These are phyloP conservation scores for Ammodytes dubius DNA, from an alignment of 2,113 vertebrate species.

Conservation along the genomic window DNA sequence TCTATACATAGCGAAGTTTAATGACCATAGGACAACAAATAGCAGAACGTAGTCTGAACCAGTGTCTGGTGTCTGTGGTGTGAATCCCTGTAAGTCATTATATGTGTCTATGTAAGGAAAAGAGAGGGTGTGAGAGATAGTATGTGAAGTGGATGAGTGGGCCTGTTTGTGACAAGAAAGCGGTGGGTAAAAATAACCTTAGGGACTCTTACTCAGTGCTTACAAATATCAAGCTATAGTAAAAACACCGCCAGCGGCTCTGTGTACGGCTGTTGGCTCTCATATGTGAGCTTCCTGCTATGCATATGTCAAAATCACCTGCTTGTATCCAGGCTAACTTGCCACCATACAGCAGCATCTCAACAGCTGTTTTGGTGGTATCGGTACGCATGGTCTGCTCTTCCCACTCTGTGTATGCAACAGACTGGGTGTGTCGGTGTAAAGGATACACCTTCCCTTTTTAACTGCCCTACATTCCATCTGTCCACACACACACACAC, in stretches of 20 bases:
- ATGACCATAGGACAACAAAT: slow-evolving; percentile 24
- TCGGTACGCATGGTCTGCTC: slow-evolving; percentile 21
- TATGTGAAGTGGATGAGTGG: background rate
- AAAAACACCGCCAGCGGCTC: slow-evolving; percentile 23
- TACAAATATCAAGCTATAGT: slow-evolving; percentile 45
- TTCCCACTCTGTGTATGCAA: slow-evolving; percentile 34
- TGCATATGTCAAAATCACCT: slow-evolving; percentile 46
- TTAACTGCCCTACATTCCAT: slow-evolving; percentile 79
- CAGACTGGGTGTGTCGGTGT: slow-evolving; percentile 59
- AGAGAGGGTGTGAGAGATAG: background rate
- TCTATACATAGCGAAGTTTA: slow-evolving; percentile 51
- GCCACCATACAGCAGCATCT: slow-evolving; percentile 41
- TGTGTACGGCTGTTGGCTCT: slow-evolving; percentile 5
- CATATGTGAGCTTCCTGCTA: slow-evolving; percentile 20
- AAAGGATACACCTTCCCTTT: slow-evolving; percentile 77
- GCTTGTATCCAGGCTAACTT: slow-evolving; percentile 17
- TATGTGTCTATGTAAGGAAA: background rate
- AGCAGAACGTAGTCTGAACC: background rate
- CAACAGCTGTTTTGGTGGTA: slow-evolving; percentile 57
- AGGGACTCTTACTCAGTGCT: slow-evolving; percentile 12
- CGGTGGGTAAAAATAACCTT: background rate
- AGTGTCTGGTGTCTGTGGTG: slow-evolving; percentile 7
- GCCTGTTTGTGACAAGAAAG: slow-evolving; percentile 17
- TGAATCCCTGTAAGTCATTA: slow-evolving; percentile 16
- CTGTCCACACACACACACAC: slow-evolving; percentile 28